Conservation (phyloP, 2,113 vertebrate species). For the Pleuronectes platessa region DNA sequence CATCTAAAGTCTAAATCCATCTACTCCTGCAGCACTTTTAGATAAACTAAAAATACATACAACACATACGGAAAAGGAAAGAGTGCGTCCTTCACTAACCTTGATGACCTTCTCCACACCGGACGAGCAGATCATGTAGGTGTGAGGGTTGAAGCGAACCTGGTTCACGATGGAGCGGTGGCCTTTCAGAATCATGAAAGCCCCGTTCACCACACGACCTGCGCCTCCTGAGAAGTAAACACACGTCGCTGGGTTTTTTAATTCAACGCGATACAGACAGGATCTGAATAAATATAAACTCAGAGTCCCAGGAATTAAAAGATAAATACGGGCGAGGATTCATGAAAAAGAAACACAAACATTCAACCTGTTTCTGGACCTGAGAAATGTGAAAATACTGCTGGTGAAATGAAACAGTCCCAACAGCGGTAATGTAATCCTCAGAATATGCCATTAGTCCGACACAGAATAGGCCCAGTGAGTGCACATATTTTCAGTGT, state of each 20-base stretch:
- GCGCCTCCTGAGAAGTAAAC: conserved; percentile 84
- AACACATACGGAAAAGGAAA: too few species aligned
- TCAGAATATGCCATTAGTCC: conserved; percentile 28
- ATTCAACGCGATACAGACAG: background rate
- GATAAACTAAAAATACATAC: too few species aligned
- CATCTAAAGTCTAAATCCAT: background rate
- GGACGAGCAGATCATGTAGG: conserved; percentile 99
- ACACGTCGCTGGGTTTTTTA: background rate
- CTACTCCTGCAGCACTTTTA: background rate
- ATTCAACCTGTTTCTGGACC: background rate
- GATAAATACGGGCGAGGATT: background rate
- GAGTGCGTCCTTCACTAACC: conserved; percentile 79
- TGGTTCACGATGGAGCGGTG: conserved; percentile 99
- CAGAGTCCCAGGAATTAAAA: background rate
- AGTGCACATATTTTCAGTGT: conserved; percentile 54
- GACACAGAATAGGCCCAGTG: conserved; percentile 33
- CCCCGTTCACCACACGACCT: conserved; percentile 95
- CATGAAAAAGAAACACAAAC: conserved; percentile 9
- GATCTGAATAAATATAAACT: background rate
- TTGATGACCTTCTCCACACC: conserved; percentile 99
- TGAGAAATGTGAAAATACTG: background rate
- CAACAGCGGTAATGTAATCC: conserved; percentile 16
- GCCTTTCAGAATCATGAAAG: conserved; percentile 98
- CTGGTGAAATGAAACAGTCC: background rate
- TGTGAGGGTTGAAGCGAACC: conserved; percentile 97